These are phyloP conservation scores for Percina caprodes DNA, from an alignment of 2,113 vertebrate genomes.

Conservation along the genomic window DNA sequence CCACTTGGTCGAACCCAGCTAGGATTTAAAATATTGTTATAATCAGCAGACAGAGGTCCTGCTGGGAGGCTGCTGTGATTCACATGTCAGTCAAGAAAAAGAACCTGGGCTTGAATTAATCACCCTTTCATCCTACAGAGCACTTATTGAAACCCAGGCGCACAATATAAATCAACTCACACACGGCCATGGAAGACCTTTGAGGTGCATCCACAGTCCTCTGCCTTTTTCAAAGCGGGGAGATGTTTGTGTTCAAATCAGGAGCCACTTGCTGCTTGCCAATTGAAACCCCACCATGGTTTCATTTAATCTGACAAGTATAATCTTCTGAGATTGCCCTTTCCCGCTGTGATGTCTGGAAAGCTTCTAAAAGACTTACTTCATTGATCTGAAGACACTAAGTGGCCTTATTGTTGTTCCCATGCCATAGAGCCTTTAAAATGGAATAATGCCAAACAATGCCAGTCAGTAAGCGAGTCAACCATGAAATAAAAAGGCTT, in stretches of 20 bases:
- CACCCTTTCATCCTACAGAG: slow-evolving; percentile 5
- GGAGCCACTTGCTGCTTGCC: slow-evolving; percentile 19
- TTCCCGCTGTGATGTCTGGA: slow-evolving; percentile 63
- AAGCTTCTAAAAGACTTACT: slow-evolving; percentile 68
- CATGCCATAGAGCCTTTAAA: slow-evolving; percentile 44
- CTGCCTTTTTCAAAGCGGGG: background rate
- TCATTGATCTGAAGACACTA: slow-evolving; percentile 69
- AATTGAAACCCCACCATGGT: slow-evolving; percentile 45
- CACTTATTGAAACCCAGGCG: slow-evolving; percentile 10
- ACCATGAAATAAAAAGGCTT: slow-evolving; percentile 30
- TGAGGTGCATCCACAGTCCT: background rate
- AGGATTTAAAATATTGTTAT: slow-evolving; percentile 36
- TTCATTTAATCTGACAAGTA: slow-evolving; percentile 71
- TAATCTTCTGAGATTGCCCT: slow-evolving; percentile 70
- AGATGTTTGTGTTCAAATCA: slow-evolving; percentile 38
- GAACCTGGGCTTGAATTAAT: slow-evolving; percentile 42
- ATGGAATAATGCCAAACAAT: slow-evolving; percentile 64
- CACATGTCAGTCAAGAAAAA: slow-evolving; percentile 40
- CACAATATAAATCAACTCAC: slow-evolving; percentile 12
- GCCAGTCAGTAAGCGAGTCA: slow-evolving; percentile 45
- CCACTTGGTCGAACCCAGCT: background rate
- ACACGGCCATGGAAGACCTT: background rate
- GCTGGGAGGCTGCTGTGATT: slow-evolving; percentile 11
- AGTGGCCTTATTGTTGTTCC: slow-evolving; percentile 49
- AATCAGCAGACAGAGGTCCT: slow-evolving; percentile 29